A percentile compares a stretch with the other conserved stretches of the same genome.
phyloP scores from a whole-genome alignment of 2,113 vertebrate genomes.

The Mustela nigripes region DNA sequence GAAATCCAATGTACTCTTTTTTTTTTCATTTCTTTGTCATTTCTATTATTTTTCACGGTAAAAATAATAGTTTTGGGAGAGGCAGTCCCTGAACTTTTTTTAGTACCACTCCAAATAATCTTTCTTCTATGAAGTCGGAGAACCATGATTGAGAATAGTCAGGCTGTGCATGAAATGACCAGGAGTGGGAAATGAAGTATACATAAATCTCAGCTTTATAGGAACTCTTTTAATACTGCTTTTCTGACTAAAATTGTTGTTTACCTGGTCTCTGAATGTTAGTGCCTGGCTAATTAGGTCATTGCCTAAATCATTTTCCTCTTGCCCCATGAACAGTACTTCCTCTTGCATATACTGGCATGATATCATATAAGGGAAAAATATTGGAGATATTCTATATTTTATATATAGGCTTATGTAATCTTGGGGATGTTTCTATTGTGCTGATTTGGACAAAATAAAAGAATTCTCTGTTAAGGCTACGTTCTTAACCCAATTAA shows the following conservation, averaged over 20 bases:
- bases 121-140: slow-evolving; percentile 50
- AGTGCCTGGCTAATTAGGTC: slow-evolving; percentile 38
- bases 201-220: slow-evolving; percentile 66
- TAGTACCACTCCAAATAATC: slow-evolving; percentile 71
- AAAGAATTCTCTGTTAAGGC: slow-evolving; percentile 86
- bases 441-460: slow-evolving; percentile 86
- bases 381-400: slow-evolving; percentile 83
- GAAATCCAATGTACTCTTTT: slow-evolving; percentile 73
- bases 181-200: slow-evolving; percentile 33
- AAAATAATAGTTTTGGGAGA: slow-evolving; percentile 66
- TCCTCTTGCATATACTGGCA: slow-evolving; percentile 53
- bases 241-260: slow-evolving; percentile 62
- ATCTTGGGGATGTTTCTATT: slow-evolving; percentile 83
- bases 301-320: slow-evolving; percentile 68
- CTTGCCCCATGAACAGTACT: slow-evolving; percentile 48
- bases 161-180: slow-evolving; percentile 23
- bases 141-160: neutral
- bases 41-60: slow-evolving; percentile 81
- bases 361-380: slow-evolving; percentile 77
- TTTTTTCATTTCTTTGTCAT: slow-evolving; percentile 42
- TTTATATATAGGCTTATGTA: slow-evolving; percentile 84
- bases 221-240: slow-evolving; percentile 29
- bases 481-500: slow-evolving; percentile 85
- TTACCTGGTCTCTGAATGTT: slow-evolving; percentile 73
- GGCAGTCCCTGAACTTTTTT: slow-evolving; percentile 72